These are phyloP conservation scores for Darevskia mixta DNA, from an alignment of 2,797 vertebrate species.

Conservation along the genomic window DNA sequence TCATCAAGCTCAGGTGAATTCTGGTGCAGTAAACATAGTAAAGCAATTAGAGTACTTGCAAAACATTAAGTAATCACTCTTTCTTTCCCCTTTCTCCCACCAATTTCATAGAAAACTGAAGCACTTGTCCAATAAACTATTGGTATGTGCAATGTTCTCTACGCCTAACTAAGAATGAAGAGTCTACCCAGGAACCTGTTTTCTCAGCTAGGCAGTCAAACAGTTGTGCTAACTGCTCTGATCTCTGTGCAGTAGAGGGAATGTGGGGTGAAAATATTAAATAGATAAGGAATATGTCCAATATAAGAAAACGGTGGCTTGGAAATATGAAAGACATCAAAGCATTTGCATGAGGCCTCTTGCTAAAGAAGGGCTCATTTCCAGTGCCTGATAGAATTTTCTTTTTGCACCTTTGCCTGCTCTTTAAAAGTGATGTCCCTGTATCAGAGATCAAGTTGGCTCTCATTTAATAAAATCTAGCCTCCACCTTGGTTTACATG, in stretches of 20 bases:
- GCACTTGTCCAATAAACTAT: not conserved
- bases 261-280: not conserved
- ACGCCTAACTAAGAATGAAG: not conserved
- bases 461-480: not conserved
- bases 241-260: not conserved
- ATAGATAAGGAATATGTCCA: not conserved
- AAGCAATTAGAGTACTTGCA: conserved; percentile 19
- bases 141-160: not conserved
- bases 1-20: conserved; percentile 96
- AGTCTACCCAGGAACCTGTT: not conserved
- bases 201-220: not conserved
- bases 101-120: conserved; percentile 1
- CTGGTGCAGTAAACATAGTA: conserved; percentile 76
- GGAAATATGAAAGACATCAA: not conserved
- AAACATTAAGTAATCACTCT: not conserved
- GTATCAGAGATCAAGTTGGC: not conserved
- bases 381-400: not conserved
- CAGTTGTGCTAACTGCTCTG: not conserved
- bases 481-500: not conserved
- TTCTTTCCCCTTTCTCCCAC: not conserved
- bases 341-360: not conserved
- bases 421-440: not conserved
- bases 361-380: not conserved
- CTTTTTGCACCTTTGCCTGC: not conserved
- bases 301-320: not conserved